Evolutionary conservation across 2,888 invertebrate species (phyloP), one percentile per base, ranked within the genome.

Genomic region (Lypha dubia): DNA sequence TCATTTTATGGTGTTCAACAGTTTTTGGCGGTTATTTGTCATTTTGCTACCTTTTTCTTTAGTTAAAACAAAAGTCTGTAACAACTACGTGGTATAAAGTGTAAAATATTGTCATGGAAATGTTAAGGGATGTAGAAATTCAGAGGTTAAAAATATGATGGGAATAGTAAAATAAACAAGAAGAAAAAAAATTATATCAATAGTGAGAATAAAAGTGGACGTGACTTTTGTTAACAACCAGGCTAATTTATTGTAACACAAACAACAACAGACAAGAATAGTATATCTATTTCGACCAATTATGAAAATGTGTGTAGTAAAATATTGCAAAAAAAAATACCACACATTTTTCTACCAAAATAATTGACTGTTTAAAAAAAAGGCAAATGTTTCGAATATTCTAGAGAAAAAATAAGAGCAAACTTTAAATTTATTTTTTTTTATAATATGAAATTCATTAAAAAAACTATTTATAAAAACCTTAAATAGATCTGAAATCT

Each of bases 11-110:
- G 60, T 60, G 67, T 63, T 35, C 51, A 71, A 63, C 68, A 70
- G 28, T 46, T 62, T 44, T 81, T 81, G 68, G 62, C 63, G 62
- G 63, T 62, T 68, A 58, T 75, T 70, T 74, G 41, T 80, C 67
- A 67, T 68, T 62, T 67, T 49, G 51, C 53, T 53, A 53, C n/a
- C 53, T 38, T 71, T n/a, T 51, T 41, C 22, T 49, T 35, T 58
- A 3, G 32, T 8, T 24, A 24, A 53, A 24, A 44, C 11, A 44
- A 44, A n/a, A 44, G n/a, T 44, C 44, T 44, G 15, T n/a, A 15
- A 44, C n/a, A 44, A 15, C 15, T 15, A 44, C 44, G 44, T 15
- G 44, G 15, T n/a, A 0, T 44, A 1, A n/a, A 44, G 3, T 3
- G n/a, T 44, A n/a, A 44, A 15, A 11, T 5, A 49, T 49, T 20